Conservation (phyloP, 2,888 invertebrate genomes). For the Hermaeophaga mercurialis region DNA sequence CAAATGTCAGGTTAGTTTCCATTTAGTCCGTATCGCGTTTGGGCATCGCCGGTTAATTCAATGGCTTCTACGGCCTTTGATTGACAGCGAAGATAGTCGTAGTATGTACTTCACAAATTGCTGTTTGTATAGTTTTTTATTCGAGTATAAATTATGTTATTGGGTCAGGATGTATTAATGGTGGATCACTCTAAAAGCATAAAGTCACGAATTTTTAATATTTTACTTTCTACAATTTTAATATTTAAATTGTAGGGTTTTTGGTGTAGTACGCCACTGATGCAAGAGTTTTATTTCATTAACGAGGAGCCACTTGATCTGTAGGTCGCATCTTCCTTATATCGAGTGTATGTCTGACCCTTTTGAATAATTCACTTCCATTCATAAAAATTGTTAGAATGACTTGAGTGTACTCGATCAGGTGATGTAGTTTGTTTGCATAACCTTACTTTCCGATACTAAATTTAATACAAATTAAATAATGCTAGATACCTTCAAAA, state of each 20-base stretch:
- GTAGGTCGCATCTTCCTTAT: slow-evolving; percentile 48
- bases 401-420: slow-evolving; percentile 18
- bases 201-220: too few species aligned
- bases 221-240: too few species aligned
- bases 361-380: slow-evolving; percentile 45
- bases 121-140: neutral
- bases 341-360: slow-evolving; percentile 39
- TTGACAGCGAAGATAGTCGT: slow-evolving; percentile 35
- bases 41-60: slow-evolving; percentile 32
- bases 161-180: too few species aligned
- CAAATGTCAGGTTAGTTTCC: slow-evolving; percentile 39
- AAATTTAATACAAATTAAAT: too few species aligned
- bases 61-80: slow-evolving; percentile 34
- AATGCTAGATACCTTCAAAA: too few species aligned
- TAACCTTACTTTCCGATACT: too few species aligned
- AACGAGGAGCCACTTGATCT: slow-evolving; percentile 53
- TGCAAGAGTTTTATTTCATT: slow-evolving; percentile 33
- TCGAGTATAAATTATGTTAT: slow-evolving; percentile 6
- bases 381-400: slow-evolving; percentile 29
- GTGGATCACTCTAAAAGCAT: too few species aligned
- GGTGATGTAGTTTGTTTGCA: too few species aligned
- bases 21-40: slow-evolving; percentile 16
- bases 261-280: slow-evolving; percentile 33
- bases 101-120: slow-evolving; percentile 30
- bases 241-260: too few species aligned